A percentile compares a stretch with the other conserved stretches of the same genome.
Evolutionary conservation across 2,797 vertebrate genomes (phyloP).

Genomic region (Coilia nasus): DNA sequence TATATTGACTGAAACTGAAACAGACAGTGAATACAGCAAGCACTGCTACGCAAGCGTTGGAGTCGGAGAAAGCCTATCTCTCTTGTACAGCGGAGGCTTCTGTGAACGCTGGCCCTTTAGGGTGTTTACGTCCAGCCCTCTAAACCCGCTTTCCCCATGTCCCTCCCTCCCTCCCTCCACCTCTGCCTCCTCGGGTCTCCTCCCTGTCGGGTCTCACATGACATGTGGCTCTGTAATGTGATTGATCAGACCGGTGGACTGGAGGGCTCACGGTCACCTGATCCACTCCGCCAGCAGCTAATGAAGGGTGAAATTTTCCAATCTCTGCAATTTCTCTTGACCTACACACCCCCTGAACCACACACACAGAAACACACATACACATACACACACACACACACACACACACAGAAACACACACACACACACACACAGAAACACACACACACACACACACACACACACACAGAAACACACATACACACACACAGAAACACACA

Average conservation of each 20-base stretch:
- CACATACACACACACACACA: not conserved
- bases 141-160: no score
- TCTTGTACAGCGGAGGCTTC: not conserved
- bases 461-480: no score
- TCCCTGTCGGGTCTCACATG: not conserved
- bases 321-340: conserved; percentile 18
- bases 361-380: not conserved
- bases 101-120: not conserved
- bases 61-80: not conserved
- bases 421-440: no score
- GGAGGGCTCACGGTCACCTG: not conserved
- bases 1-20: not conserved
- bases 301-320: conserved; percentile 25
- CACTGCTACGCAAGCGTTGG: not conserved
- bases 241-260: not conserved
- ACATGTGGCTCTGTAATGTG: conserved; percentile 7
- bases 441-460: no score
- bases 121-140: not conserved
- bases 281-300: conserved; percentile 14
- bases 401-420: not conserved
- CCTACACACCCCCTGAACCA: not conserved
- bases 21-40: not conserved
- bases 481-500: no score
- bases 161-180: no score
- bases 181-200: not conserved